phyloP scores from a whole-genome alignment of 2,888 invertebrate genomes.

The Phlogophora meticulosa region DNA sequence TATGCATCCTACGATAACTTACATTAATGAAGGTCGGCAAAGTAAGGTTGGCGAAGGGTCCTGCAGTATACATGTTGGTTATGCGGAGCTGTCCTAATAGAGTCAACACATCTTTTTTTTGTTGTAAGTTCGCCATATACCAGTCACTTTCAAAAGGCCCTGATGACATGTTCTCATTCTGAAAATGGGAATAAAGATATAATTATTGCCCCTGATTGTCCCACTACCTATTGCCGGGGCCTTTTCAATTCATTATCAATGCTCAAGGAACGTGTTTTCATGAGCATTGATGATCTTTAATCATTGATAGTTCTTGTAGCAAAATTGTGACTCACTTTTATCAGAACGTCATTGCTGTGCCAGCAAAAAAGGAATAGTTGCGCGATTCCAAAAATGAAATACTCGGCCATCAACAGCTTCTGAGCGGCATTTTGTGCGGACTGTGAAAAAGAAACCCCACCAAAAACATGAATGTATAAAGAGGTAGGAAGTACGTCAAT shows the following conservation, averaged over 20 bases:
- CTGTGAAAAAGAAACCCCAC: conserved; percentile 65
- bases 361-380: conserved; percentile 85
- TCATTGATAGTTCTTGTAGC: too few species aligned
- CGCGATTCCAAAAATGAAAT: conserved; percentile 82
- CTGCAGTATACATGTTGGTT: conserved; percentile 80
- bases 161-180: conserved; percentile 76
- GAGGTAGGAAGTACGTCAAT: too few species aligned
- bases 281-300: neutral
- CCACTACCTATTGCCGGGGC: too few species aligned
- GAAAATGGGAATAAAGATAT: conserved; percentile 32
- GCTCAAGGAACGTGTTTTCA: neutral
- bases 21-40: conserved; percentile 83
- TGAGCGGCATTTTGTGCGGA: conserved; percentile 78
- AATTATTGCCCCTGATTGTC: too few species aligned
- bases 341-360: conserved; percentile 84
- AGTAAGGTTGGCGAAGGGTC: conserved; percentile 83
- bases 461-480: too few species aligned
- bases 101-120: conserved; percentile 73
- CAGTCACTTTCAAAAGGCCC: conserved; percentile 85
- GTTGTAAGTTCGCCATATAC: conserved; percentile 75
- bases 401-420: conserved; percentile 82
- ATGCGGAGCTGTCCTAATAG: conserved; percentile 80
- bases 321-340: conserved; percentile 73
- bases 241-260: neutral
- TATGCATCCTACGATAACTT: conserved; percentile 27